Conservation (phyloP, 2,113 vertebrate species). For the Synchiropus splendidus region DNA sequence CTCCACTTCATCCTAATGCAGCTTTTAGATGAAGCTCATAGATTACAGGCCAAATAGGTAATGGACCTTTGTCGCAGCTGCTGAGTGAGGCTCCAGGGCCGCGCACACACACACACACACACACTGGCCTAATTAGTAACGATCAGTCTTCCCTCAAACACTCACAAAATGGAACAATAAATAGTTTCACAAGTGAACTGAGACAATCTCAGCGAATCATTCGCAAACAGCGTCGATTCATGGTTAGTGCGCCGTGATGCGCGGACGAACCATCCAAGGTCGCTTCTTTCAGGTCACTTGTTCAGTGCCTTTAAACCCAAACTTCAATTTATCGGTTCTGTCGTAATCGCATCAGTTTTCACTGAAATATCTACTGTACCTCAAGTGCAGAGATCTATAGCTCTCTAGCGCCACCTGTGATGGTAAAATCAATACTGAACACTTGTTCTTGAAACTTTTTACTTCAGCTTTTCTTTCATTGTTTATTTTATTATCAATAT, state of each 20-base stretch:
- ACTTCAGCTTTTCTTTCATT: no score
- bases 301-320: conserved; percentile 18
- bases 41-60: conserved; percentile 94
- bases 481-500: no score
- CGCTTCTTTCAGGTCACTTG: conserved; percentile 44
- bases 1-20: conserved; percentile 82
- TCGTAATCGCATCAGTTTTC: no score
- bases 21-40: conserved; percentile 98
- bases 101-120: conserved; percentile 1
- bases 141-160: conserved; percentile 86
- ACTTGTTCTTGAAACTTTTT: no score
- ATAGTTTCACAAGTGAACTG: conserved; percentile 95
- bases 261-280: conserved; percentile 81
- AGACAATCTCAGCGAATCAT: conserved; percentile 95
- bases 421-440: not conserved
- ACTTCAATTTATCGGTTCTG: no score
- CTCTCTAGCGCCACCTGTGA: no score
- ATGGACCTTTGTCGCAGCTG: conserved; percentile 96
- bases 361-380: no score
- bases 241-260: conserved; percentile 82
- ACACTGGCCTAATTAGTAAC: conserved; percentile 94
- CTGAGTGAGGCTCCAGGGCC: conserved; percentile 91
- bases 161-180: conserved; percentile 99
- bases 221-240: conserved; percentile 90
- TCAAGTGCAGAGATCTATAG: not conserved